Percentiles rank a stretch among this genome's conserved stretches.
phyloP scores from a whole-genome alignment of 2,113 vertebrate species.

The Pipra filicauda region DNA sequence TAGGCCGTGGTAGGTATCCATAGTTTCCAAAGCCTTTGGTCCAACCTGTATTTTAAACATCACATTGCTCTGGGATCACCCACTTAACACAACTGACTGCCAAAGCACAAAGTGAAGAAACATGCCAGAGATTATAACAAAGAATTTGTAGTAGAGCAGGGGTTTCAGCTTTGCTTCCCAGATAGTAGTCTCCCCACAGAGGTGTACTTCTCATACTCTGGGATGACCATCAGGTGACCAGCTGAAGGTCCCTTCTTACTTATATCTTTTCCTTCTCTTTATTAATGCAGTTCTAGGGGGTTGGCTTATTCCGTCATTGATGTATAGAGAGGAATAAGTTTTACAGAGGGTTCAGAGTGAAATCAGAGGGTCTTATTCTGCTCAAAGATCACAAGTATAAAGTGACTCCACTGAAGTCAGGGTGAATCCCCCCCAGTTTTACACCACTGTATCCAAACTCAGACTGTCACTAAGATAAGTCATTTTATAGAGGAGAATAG shows the following conservation, averaged over 20 bases:
- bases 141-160: background rate
- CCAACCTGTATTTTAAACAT: background rate
- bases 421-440: background rate
- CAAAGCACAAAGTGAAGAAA: background rate
- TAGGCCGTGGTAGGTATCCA: background rate
- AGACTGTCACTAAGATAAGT: background rate
- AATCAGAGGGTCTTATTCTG: background rate
- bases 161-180: background rate
- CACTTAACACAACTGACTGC: background rate
- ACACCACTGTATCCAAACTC: background rate
- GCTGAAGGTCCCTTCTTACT: background rate
- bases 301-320: background rate
- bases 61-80: background rate
- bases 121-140: background rate
- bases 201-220: background rate
- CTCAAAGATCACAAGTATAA: background rate
- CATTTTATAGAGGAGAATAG: background rate
- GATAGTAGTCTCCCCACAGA: background rate
- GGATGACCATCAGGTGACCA: background rate
- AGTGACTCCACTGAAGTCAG: background rate
- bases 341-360: background rate
- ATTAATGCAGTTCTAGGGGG: background rate
- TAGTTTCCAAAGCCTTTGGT: background rate
- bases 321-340: background rate
- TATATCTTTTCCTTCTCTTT: background rate